A percentile compares a stretch with the other conserved stretches of the same genome.
Evolutionary conservation across 2,113 vertebrate species (phyloP).

Genomic region (Campylomormyrus tamandua): DNA sequence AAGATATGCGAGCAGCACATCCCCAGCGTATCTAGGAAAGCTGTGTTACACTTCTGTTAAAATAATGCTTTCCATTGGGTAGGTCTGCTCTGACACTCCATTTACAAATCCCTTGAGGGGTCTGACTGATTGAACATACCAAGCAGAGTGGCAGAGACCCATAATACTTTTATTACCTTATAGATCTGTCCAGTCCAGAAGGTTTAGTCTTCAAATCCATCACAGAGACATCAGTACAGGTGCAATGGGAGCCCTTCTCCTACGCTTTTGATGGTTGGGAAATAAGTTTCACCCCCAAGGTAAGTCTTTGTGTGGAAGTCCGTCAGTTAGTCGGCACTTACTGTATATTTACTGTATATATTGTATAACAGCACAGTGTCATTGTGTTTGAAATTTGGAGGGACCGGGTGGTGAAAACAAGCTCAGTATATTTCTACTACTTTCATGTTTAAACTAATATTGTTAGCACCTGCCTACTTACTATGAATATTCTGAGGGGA

Average conservation of each 20-base stretch:
- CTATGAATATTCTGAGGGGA: neutral
- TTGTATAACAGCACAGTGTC: neutral
- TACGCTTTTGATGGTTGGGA: conserved; percentile 95
- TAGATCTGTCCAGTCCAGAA: conserved; percentile 84
- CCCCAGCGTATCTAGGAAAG: neutral
- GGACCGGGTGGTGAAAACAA: neutral
- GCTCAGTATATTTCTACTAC: neutral
- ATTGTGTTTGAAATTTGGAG: neutral
- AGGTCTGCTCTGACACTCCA: neutral
- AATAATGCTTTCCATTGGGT: neutral
- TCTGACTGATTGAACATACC: conserved; percentile 44
- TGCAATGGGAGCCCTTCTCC: conserved; percentile 89
- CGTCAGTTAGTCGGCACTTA: neutral
- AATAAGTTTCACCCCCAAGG: conserved; percentile 98
- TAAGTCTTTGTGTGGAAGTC: conserved; percentile 42
- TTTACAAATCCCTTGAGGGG: neutral
- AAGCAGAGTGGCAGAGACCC: conserved; percentile 35
- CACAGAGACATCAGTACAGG: conserved; percentile 88
- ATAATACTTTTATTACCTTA: conserved; percentile 58
- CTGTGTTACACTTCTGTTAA: neutral
- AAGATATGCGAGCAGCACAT: neutral
- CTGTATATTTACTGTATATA: neutral
- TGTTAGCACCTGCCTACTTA: neutral
- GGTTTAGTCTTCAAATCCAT: conserved; percentile 90
- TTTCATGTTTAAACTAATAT: neutral